Percentiles rank a stretch among this genome's conserved stretches.
phyloP scores from a whole-genome alignment of 2,113 vertebrate species.

The Saccopteryx leptura region DNA sequence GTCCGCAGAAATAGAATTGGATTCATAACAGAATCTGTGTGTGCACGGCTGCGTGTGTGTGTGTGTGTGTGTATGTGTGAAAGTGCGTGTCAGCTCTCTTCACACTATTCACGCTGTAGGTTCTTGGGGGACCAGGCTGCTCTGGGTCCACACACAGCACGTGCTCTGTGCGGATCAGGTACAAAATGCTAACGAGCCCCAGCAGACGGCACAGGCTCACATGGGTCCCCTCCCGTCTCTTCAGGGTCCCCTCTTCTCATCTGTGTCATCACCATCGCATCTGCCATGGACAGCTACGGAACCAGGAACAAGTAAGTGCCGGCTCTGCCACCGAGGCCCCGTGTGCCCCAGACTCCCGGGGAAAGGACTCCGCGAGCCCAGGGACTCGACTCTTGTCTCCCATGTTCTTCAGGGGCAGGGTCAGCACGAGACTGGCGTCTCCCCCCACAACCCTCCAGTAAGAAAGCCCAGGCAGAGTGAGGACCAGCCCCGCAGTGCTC shows the following conservation, averaged over 20 bases:
- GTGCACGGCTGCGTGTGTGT: fast-evolving
- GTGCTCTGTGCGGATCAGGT: fast-evolving
- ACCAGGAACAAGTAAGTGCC: slow-evolving; percentile 73
- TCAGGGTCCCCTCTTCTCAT: slow-evolving; percentile 95
- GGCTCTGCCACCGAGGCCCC: fast-evolving
- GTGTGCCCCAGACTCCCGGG: background rate
- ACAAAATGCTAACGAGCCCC: fast-evolving
- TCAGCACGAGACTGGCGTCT: too few species aligned
- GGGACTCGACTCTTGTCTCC: background rate
- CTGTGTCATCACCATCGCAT: slow-evolving; percentile 93
- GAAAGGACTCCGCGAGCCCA: fast-evolving
- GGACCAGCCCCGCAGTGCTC: background rate
- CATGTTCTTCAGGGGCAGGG: fast-evolving
- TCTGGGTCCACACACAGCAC: background rate
- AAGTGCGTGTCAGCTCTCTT: too few species aligned
- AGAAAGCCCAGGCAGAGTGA: background rate
- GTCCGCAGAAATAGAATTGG: background rate
- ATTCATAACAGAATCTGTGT: background rate
- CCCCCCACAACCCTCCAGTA: too few species aligned
- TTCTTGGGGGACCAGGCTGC: background rate
- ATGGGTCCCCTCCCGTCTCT: background rate
- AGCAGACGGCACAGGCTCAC: too few species aligned
- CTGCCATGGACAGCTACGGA: slow-evolving; percentile 93
- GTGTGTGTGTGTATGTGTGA: too few species aligned
- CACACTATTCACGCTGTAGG: background rate